A percentile compares a stretch with the other conserved stretches of the same genome.
Evolutionary conservation across 2,888 invertebrate genomes (phyloP).

Genomic region (Cerceris rybyensis): DNA sequence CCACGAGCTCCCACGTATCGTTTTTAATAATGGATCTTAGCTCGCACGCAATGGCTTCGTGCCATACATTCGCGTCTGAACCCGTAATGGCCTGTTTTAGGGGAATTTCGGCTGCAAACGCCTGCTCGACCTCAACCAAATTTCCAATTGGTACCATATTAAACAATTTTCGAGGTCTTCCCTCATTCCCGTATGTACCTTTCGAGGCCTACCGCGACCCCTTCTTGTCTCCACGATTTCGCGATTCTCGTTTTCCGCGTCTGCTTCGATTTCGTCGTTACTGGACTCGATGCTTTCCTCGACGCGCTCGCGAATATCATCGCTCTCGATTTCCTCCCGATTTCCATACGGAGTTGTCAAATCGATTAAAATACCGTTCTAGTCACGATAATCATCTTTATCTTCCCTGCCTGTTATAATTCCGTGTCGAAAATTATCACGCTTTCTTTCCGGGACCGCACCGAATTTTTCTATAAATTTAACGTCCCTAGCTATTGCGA

Average conservation of each 20-base stretch:
- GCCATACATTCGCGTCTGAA: constrained; percentile 31
- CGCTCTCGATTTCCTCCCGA: neutral
- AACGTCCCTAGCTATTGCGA: constrained; percentile 11
- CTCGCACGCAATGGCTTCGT: constrained; percentile 33
- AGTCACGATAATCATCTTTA: neutral
- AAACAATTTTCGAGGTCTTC: constrained; percentile 41
- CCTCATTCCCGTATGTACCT: constrained; percentile 21
- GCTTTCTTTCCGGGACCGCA: neutral
- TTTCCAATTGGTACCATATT: constrained; percentile 6
- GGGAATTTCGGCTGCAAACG: constrained; percentile 30
- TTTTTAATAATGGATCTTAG: constrained; percentile 20
- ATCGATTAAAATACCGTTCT: neutral
- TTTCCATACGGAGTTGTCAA: neutral
- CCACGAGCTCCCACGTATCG: constrained; percentile 20
- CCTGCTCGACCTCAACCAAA: constrained; percentile 12
- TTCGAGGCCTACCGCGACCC: constrained; percentile 37
- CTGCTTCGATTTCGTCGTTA: neutral
- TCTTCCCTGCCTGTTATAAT: neutral
- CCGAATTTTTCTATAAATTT: constrained; percentile 4
- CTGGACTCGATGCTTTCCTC: neutral
- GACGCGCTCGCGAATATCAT: neutral
- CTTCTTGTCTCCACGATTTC: neutral
- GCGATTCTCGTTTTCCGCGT: neutral
- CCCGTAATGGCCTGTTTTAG: constrained; percentile 25
- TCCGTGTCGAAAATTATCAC: neutral